These are phyloP conservation scores for Selene dorsalis DNA, from an alignment of 2,797 vertebrate genomes.

Conservation along the genomic window DNA sequence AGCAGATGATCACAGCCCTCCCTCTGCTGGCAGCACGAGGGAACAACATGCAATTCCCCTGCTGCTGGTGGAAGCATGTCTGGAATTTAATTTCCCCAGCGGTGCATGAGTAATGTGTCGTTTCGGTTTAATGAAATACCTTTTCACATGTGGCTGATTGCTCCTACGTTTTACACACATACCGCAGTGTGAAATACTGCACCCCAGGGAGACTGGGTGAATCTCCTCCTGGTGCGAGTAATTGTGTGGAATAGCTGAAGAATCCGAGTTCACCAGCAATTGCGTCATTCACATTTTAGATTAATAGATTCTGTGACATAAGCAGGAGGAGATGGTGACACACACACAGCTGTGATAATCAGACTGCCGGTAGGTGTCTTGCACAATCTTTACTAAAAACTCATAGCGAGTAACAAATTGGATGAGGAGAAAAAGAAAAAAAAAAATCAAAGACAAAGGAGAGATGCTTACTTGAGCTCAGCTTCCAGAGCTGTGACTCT, in stretches of 20 bases:
- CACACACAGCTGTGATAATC: neutral
- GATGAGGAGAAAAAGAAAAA: slow-evolving; percentile 14
- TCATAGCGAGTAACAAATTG: slow-evolving; percentile 35
- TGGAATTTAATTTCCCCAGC: slow-evolving; percentile 40
- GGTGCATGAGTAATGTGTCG: slow-evolving; percentile 41
- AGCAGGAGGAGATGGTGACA: slow-evolving; percentile 6
- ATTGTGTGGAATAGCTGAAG: slow-evolving; percentile 33
- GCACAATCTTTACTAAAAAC: slow-evolving; percentile 28
- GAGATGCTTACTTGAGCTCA: slow-evolving; percentile 87
- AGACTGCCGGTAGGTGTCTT: slow-evolving; percentile 40
- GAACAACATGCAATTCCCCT: slow-evolving; percentile 21
- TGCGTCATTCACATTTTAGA: slow-evolving; percentile 27
- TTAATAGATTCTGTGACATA: slow-evolving; percentile 28
- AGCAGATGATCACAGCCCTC: slow-evolving; percentile 22
- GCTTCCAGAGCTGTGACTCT: slow-evolving; percentile 89
- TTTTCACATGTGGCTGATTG: slow-evolving; percentile 33
- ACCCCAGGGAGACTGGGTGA: slow-evolving; percentile 39
- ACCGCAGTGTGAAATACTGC: slow-evolving; percentile 44
- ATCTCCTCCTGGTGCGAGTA: slow-evolving; percentile 38
- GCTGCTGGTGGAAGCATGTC: neutral
- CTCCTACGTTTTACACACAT: slow-evolving; percentile 38
- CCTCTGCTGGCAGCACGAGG: slow-evolving; percentile 63
- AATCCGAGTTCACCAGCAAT: slow-evolving; percentile 26
- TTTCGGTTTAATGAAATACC: slow-evolving; percentile 51
- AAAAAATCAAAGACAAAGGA: neutral